phyloP scores from a whole-genome alignment of 2,113 vertebrate species.

The Heliornis fulica region DNA sequence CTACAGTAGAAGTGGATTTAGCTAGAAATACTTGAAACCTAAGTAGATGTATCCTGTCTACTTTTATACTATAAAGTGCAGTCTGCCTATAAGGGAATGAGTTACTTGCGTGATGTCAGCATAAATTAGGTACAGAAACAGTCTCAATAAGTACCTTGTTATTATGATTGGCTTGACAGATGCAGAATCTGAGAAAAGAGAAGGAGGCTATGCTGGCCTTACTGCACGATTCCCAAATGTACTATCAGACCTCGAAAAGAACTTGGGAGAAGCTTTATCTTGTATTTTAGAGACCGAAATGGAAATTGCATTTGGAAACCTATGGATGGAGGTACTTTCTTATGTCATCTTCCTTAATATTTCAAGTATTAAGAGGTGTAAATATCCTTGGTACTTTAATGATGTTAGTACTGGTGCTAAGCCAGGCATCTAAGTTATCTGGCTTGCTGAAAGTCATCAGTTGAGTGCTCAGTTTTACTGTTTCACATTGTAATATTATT shows the following conservation, averaged over 20 bases:
- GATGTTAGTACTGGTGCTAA: neutral
- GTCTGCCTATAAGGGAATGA: neutral
- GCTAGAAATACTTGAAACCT: neutral
- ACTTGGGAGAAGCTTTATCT: slow-evolving; percentile 83
- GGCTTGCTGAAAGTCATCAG: neutral
- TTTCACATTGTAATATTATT: neutral
- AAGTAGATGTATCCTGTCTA: neutral
- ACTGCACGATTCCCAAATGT: slow-evolving; percentile 54
- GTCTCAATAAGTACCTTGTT: neutral
- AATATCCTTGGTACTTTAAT: neutral
- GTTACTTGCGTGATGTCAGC: neutral
- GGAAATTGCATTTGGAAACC: slow-evolving; percentile 83
- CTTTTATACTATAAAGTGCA: neutral
- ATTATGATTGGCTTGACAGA: slow-evolving; percentile 49
- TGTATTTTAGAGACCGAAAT: slow-evolving; percentile 89
- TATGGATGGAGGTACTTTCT: slow-evolving; percentile 86
- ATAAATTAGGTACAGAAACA: neutral
- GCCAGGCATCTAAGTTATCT: neutral
- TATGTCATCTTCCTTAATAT: neutral
- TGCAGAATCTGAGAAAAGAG: neutral
- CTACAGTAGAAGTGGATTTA: neutral
- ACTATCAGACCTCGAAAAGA: slow-evolving; percentile 78
- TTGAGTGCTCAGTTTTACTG: neutral
- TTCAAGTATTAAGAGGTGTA: neutral
- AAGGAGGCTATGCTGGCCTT: neutral